Conservation (phyloP, 2,888 invertebrate species). For the Heptascelio sp. region DNA sequence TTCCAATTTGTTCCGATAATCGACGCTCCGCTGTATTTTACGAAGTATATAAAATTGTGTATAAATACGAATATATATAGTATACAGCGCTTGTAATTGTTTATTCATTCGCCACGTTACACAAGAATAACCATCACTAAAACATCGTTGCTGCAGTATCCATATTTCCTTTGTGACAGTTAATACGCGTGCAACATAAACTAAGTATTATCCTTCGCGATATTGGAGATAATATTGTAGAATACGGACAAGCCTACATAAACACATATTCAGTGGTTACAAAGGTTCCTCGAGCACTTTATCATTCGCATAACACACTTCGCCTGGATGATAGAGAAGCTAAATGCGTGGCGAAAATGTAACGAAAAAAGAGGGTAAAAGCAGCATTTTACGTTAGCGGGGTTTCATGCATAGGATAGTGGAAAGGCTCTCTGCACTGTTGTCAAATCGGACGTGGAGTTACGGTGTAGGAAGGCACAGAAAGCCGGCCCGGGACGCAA, state of each 20-base stretch:
- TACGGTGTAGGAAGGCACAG: conserved; percentile 60
- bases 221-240: conserved; percentile 40
- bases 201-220: conserved; percentile 35
- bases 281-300: conserved; percentile 57
- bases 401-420: conserved; percentile 75
- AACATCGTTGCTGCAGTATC: neutral
- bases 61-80: no score
- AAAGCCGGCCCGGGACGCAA: conserved; percentile 60
- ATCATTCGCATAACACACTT: conserved; percentile 56
- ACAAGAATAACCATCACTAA: no score
- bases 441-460: conserved; percentile 76
- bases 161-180: conserved; percentile 13
- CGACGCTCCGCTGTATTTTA: no score
- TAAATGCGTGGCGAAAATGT: conserved; percentile 31
- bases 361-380: conserved; percentile 55
- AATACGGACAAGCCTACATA: conserved; percentile 53
- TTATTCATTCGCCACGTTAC: no score
- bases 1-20: no score
- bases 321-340: conserved; percentile 43
- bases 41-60: no score
- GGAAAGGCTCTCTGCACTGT: conserved; percentile 70
- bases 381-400: conserved; percentile 55
- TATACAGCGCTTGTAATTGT: no score
- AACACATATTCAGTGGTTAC: conserved; percentile 39
- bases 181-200: conserved; percentile 27